Conservation (phyloP, 2,113 vertebrate genomes). For the Microcebus ravelobensis region DNA sequence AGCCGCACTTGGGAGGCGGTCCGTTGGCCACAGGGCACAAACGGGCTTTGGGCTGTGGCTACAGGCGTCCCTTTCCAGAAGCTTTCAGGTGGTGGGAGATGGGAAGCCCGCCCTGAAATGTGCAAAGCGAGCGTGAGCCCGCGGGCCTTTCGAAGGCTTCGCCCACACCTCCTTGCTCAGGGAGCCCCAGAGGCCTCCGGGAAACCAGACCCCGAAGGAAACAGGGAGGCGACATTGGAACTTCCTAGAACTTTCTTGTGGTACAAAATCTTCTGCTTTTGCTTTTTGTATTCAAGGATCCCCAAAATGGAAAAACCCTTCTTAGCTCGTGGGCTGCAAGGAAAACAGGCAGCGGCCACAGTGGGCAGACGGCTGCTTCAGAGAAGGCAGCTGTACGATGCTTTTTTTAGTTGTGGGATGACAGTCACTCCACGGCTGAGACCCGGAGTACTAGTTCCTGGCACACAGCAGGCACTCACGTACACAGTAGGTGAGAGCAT, state of each 20-base stretch:
- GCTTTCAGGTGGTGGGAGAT: background rate
- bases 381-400: background rate
- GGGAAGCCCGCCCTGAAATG: background rate
- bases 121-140: background rate
- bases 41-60: accelerated
- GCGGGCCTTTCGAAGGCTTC: background rate
- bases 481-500: no score
- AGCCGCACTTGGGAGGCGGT: background rate
- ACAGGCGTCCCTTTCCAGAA: background rate
- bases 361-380: background rate
- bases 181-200: background rate
- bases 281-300: background rate
- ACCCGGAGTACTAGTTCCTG: background rate
- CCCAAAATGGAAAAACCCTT: background rate
- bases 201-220: background rate
- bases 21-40: accelerated
- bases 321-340: background rate
- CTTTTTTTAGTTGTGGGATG: background rate
- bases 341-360: background rate
- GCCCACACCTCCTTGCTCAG: background rate
- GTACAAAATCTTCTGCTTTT: background rate
- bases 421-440: background rate
- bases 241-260: background rate
- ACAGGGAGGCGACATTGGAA: background rate
- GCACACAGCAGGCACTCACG: background rate